These are phyloP conservation scores for Hedya salicella DNA, from an alignment of 2,888 invertebrate genomes.

Conservation along the genomic window DNA sequence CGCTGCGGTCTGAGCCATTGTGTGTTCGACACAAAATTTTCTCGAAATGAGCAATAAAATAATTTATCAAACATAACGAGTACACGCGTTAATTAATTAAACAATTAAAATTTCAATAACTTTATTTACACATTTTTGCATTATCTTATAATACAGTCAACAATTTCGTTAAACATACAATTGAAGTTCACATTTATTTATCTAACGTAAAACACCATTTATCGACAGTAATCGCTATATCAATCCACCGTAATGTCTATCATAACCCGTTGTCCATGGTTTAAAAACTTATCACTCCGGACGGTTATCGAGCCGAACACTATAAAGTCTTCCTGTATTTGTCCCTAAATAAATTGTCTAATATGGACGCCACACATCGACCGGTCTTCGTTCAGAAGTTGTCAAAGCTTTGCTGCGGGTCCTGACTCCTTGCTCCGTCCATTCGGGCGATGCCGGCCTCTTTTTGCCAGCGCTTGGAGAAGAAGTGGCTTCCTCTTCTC, in stretches of 20 bases:
- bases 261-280: slow-evolving; percentile 49
- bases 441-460: slow-evolving; percentile 83
- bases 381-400: slow-evolving; percentile 79
- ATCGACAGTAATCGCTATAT: slow-evolving; percentile 72
- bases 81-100: slow-evolving; percentile 51
- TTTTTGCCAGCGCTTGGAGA: slow-evolving; percentile 76
- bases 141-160: slow-evolving; percentile 84
- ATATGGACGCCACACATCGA: slow-evolving; percentile 93
- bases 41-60: slow-evolving; percentile 52
- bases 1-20: slow-evolving; percentile 72
- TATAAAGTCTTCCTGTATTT: slow-evolving; percentile 52
- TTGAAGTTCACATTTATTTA: slow-evolving; percentile 80
- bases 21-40: slow-evolving; percentile 76
- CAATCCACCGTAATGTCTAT: slow-evolving; percentile 42
- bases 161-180: slow-evolving; percentile 78
- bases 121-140: slow-evolving; percentile 83
- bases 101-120: slow-evolving; percentile 75
- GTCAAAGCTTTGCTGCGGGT: slow-evolving; percentile 77
- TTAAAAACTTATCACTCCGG: slow-evolving; percentile 57
- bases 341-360: slow-evolving; percentile 60
- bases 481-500: slow-evolving; percentile 73
- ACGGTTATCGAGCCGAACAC: slow-evolving; percentile 65
- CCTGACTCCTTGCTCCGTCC: slow-evolving; percentile 75
- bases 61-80: slow-evolving; percentile 34
- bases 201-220: slow-evolving; percentile 79